These are phyloP conservation scores for Dryobotodes eremita DNA, from an alignment of 2,888 invertebrate species.

Conservation along the genomic window DNA sequence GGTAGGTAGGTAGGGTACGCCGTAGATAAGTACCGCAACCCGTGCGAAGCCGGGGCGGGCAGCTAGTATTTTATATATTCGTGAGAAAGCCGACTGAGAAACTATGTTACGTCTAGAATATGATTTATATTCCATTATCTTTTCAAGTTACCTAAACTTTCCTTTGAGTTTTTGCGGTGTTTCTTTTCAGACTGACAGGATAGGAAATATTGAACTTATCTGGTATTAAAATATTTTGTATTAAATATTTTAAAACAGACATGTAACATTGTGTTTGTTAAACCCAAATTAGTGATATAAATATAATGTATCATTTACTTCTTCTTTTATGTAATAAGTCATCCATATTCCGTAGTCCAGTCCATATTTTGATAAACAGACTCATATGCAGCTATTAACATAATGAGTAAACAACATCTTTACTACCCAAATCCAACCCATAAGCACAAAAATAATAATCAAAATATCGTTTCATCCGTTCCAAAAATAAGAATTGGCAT, in stretches of 20 bases:
- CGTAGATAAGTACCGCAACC: no score
- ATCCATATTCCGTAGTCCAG: no score
- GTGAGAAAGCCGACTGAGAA: neutral
- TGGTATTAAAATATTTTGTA: neutral
- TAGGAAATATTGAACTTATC: neutral
- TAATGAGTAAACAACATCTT: neutral
- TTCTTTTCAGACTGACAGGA: neutral
- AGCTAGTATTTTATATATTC: neutral
- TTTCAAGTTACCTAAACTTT: neutral
- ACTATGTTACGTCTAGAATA: neutral
- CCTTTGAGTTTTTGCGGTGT: neutral
- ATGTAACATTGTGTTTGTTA: neutral
- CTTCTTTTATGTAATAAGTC: no score
- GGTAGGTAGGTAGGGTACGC: no score
- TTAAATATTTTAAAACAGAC: no score
- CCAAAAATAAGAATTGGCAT: conserved; percentile 52
- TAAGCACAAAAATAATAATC: conserved; percentile 40
- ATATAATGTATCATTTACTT: no score
- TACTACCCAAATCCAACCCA: neutral
- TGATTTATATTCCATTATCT: neutral
- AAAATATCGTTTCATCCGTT: conserved; percentile 35
- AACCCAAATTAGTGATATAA: no score
- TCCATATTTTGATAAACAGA: no score
- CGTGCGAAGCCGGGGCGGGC: no score
- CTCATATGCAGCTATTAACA: no score